Percentiles rank a stretch among this genome's conserved stretches.
Evolutionary conservation across 2,797 vertebrate species (phyloP).

Genomic region (Hoplostethus mediterraneus): DNA sequence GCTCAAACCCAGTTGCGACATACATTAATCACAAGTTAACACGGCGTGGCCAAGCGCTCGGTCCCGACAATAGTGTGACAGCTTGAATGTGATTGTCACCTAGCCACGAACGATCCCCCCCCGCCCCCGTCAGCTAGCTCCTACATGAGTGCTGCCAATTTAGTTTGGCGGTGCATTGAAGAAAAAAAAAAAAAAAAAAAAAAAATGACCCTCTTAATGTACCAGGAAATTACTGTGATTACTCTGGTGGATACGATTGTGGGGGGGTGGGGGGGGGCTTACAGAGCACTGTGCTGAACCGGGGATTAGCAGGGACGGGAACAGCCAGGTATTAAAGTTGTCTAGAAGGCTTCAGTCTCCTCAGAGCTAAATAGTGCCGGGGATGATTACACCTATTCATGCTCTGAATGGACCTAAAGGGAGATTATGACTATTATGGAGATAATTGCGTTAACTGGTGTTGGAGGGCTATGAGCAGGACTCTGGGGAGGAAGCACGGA

Average conservation of each 20-base stretch:
- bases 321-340: constrained; percentile 76
- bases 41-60: neutral
- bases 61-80: constrained; percentile 24
- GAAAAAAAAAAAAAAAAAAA: neutral
- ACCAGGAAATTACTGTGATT: constrained; percentile 83
- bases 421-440: constrained; percentile 75
- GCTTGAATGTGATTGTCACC: constrained; percentile 47
- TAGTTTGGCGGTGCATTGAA: constrained; percentile 50
- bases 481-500: constrained; percentile 29
- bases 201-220: constrained; percentile 73
- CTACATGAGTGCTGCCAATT: constrained; percentile 26
- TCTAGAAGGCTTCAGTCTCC: constrained; percentile 59
- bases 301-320: constrained; percentile 69
- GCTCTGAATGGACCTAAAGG: constrained; percentile 68
- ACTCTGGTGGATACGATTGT: constrained; percentile 61
- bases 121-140: constrained; percentile 24
- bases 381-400: constrained; percentile 77
- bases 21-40: constrained; percentile 36
- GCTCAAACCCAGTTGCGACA: constrained; percentile 11
- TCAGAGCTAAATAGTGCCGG: constrained; percentile 52
- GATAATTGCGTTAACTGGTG: constrained; percentile 72
- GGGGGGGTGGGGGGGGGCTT: constrained; percentile 22
- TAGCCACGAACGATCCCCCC: constrained; percentile 30
- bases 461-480: constrained; percentile 63
- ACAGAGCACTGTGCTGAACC: constrained; percentile 38